Conservation (phyloP, 2,888 invertebrate genomes). For the Drosophila nigricruria region DNA sequence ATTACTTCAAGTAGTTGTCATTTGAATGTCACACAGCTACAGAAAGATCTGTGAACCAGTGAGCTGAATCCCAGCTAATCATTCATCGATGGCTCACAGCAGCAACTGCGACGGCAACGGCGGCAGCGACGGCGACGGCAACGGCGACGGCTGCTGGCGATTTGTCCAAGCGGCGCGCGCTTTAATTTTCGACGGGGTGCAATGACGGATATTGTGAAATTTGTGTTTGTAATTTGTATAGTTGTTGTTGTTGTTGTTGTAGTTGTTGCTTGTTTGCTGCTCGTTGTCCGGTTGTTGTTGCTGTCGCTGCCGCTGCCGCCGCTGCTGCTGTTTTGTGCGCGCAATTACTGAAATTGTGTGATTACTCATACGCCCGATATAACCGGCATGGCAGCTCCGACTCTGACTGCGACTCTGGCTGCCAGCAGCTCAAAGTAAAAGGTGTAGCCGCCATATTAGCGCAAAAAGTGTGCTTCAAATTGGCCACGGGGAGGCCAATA, state of each 20-base stretch:
- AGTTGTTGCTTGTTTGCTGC: conserved; percentile 23
- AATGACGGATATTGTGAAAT: conserved; percentile 82
- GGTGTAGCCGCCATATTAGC: conserved; percentile 76
- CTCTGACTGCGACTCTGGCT: conserved; percentile 30
- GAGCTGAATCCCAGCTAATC: conserved; percentile 52
- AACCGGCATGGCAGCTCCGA: conserved; percentile 72
- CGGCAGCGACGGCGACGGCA: not conserved
- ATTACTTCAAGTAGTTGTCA: conserved; percentile 12
- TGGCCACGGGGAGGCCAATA: conserved; percentile 77
- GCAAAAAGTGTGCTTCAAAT: conserved; percentile 79
- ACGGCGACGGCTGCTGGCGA: conserved; percentile 47
- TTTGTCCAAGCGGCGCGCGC: conserved; percentile 68
- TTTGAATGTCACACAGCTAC: conserved; percentile 21
- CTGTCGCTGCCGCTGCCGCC: conserved; percentile 28
- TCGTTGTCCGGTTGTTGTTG: conserved; percentile 48
- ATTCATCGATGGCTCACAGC: conserved; percentile 48
- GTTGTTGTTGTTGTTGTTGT: conserved; percentile 19
- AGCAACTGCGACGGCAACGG: not conserved
- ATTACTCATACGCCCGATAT: conserved; percentile 80
- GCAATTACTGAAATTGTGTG: conserved; percentile 80
- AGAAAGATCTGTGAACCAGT: conserved; percentile 47
- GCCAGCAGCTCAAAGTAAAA: conserved; percentile 62
- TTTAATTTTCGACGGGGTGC: conserved; percentile 75
- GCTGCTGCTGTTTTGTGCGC: conserved; percentile 57
- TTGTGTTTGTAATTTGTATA: conserved; percentile 76